Base-by-base conservation (phyloP, 2,888 invertebrate genomes). In the Clusia tigrina region DNA sequence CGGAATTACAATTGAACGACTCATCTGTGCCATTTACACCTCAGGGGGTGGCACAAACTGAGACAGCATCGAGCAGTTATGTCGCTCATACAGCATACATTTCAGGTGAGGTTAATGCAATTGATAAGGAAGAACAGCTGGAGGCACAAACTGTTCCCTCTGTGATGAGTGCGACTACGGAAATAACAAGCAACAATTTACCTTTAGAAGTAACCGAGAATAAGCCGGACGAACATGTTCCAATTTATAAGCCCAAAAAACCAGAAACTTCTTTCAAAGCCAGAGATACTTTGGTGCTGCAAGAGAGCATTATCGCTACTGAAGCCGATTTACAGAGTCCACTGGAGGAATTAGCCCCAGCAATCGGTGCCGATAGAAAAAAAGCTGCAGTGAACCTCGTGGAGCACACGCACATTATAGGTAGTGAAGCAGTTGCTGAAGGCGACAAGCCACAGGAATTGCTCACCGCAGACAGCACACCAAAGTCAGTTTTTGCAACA, bases 321-420 rank as follows among this genome's bases (percentile, higher is more conserved):
- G 84, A 88, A 24, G 86, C 88, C 2, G 90, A 90, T 71, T 81
- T 88, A 18, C 89, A 91, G 76, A 86, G 89, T 61, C 89, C 90
- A 58, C 89, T 90, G 81, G 82, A 85, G 1, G 87, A 88, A 56
- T 83, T 89, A 22, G 72, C 79, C 9, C 77, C 86, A n/a, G 59
- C 3, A 6, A 71, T 71, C 2, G 58, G 65, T 32, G 73, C 83
- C 15, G 83, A 85, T 58, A 81, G 80, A 54, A 88, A 88, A 73
- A 86, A 78, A 52, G 92, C 91, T 1, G 85, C 83, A 53, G 69
- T 92, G 6, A 86, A 87, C 63, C 78, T 91, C 42, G 85, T 87
- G 62, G 88, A 89, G 73, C 87, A 88, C 71, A 86, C 88, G 66
- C 88, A 91, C 53, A 23, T 78, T 3, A 67, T 88, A 87, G 61